Evolutionary conservation across 1,140 invertebrate genomes (phyloP).

Genomic region (Drosophila micromelanica): DNA sequence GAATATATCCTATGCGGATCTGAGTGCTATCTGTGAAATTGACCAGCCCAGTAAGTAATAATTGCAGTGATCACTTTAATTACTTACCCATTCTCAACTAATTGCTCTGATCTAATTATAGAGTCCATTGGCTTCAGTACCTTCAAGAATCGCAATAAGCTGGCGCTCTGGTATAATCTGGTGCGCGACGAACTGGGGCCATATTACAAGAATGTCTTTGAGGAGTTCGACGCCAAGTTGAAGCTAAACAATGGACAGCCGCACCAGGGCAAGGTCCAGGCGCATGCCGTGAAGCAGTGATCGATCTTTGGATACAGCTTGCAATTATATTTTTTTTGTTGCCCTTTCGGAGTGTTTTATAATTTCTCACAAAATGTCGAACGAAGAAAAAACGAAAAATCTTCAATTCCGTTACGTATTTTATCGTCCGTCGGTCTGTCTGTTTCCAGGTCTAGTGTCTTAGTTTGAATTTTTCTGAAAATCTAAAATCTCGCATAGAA

Average conservation of each 20-base stretch:
- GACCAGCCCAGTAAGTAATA: constrained; percentile 89
- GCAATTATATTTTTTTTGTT: constrained; percentile 33
- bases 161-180: constrained; percentile 88
- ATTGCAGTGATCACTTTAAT: background rate
- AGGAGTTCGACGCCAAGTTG: constrained; percentile 71
- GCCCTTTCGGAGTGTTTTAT: too few species aligned
- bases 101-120: constrained; percentile 42
- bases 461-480: too few species aligned
- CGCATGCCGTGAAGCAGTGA: constrained; percentile 51
- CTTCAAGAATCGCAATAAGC: constrained; percentile 85
- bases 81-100: background rate
- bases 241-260: constrained; percentile 48
- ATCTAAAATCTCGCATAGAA: too few species aligned
- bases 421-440: too few species aligned
- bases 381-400: too few species aligned
- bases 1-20: constrained; percentile 90
- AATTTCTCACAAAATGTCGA: too few species aligned
- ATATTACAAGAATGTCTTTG: constrained; percentile 65
- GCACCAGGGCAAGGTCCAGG: constrained; percentile 61
- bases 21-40: constrained; percentile 92
- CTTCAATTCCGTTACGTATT: too few species aligned
- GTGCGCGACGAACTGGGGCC: constrained; percentile 86
- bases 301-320: background rate
- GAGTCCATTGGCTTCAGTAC: constrained; percentile 88
- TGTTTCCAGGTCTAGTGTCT: too few species aligned